Evolutionary conservation across 2,113 vertebrate genomes (phyloP).

Genomic region (Leptobrachium leishanense): DNA sequence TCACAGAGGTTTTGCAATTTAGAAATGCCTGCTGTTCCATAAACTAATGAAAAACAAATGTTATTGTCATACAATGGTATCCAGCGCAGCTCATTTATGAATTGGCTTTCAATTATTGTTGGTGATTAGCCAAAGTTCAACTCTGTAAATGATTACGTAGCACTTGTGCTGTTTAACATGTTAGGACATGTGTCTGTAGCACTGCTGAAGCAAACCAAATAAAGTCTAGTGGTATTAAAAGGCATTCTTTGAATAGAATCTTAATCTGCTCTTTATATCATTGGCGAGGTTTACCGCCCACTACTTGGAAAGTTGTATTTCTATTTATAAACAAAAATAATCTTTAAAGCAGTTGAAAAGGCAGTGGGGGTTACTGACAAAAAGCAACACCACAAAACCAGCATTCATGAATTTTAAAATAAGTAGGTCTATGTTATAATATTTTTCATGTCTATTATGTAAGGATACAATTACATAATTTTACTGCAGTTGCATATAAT

Average conservation of each 20-base stretch:
- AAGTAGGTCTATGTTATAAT: no score
- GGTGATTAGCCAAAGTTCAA: slow-evolving; percentile 7
- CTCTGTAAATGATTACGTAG: slow-evolving; percentile 4
- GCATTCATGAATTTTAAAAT: no score
- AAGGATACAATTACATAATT: no score
- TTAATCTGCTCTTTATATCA: not conserved
- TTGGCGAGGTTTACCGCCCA: not conserved
- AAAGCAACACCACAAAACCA: no score
- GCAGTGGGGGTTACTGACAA: not conserved
- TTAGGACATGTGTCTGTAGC: not conserved
- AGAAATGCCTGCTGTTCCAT: not conserved
- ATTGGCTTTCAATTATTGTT: not conserved
- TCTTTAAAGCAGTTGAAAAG: not conserved
- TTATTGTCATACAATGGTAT: not conserved
- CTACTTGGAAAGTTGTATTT: not conserved
- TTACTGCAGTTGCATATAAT: no score
- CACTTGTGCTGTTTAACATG: not conserved
- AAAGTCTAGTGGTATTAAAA: not conserved
- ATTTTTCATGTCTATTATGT: no score
- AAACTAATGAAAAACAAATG: slow-evolving; percentile 1
- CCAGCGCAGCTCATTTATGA: not conserved
- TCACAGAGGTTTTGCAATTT: not conserved
- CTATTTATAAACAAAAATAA: not conserved
- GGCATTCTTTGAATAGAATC: not conserved
- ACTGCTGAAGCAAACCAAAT: not conserved